These are phyloP conservation scores for Athripsodes cinereus DNA, from an alignment of 2,888 invertebrate species.

Conservation along the genomic window DNA sequence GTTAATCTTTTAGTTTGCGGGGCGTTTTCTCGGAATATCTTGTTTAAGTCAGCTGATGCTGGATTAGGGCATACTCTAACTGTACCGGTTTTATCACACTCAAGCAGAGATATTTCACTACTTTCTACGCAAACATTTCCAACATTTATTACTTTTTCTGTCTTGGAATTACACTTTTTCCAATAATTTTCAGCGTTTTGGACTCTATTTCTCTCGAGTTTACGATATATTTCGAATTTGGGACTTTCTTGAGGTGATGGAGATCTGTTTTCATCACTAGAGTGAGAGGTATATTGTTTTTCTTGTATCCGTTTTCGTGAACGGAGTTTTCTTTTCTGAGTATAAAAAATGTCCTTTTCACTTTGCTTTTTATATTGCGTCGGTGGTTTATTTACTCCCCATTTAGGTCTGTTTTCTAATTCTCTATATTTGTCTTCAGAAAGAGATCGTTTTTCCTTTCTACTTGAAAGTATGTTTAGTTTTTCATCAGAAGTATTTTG, in stretches of 20 bases:
- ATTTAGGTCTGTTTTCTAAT: constrained; percentile 62
- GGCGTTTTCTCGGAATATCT: background rate
- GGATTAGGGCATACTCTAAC: constrained; percentile 35
- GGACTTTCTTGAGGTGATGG: constrained; percentile 48
- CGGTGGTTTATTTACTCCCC: constrained; percentile 71
- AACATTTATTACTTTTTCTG: constrained; percentile 43
- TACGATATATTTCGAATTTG: constrained; percentile 36
- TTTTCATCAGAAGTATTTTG: constrained; percentile 45
- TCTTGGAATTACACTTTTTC: constrained; percentile 36
- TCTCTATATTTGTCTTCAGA: constrained; percentile 52
- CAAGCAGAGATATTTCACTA: constrained; percentile 46
- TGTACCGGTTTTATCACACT: constrained; percentile 50
- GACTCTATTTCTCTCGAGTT: constrained; percentile 39
- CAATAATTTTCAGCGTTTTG: constrained; percentile 48
- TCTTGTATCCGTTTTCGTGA: constrained; percentile 57
- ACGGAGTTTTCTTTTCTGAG: constrained; percentile 61
- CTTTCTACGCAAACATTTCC: constrained; percentile 39
- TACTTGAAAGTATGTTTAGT: constrained; percentile 40
- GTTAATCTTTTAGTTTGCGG: constrained; percentile 31
- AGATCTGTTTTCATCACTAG: constrained; percentile 57
- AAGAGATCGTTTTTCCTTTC: constrained; percentile 50
- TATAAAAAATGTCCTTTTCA: constrained; percentile 81
- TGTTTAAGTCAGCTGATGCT: background rate
- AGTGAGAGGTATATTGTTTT: constrained; percentile 51
- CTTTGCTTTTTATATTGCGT: constrained; percentile 84